These are phyloP conservation scores for Silurus lanzhouensis DNA, from an alignment of 2,797 vertebrate genomes.

Conservation along the genomic window DNA sequence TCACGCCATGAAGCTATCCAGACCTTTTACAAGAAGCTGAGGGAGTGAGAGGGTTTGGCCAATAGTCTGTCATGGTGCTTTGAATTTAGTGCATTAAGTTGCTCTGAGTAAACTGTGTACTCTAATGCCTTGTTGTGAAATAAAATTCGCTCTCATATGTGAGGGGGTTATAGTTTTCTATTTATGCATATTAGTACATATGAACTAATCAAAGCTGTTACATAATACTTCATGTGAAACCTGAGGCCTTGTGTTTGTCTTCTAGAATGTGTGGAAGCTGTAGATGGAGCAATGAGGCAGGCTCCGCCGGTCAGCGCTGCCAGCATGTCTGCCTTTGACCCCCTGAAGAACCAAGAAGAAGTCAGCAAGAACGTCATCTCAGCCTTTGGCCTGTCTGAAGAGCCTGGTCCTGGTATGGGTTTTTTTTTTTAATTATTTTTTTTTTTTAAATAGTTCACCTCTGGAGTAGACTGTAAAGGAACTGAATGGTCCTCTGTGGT, in stretches of 20 bases:
- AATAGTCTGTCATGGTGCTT: not conserved
- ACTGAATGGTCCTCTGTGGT: not conserved
- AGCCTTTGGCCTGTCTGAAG: conserved; percentile 93
- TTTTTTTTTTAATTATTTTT: too few relatives aligned
- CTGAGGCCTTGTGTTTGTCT: not conserved
- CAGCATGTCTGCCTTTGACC: conserved; percentile 99
- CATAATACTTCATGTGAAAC: not conserved
- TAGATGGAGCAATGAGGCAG: conserved; percentile 84
- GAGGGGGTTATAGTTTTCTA: too few relatives aligned
- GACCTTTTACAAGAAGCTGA: not conserved
- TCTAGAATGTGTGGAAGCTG: conserved; percentile 80
- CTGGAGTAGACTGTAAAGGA: not conserved
- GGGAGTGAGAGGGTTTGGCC: not conserved
- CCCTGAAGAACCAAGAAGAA: conserved; percentile 97
- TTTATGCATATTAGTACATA: not conserved
- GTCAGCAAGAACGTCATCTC: conserved; percentile 99
- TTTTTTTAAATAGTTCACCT: not conserved
- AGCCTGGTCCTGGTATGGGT: conserved; percentile 86
- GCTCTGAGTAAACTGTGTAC: not conserved
- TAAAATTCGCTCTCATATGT: not conserved
- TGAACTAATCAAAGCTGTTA: too few relatives aligned
- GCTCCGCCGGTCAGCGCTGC: conserved; percentile 94
- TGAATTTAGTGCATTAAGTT: not conserved
- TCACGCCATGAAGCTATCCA: not conserved
- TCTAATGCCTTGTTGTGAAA: not conserved